A percentile compares a stretch with the other conserved stretches of the same genome.
Conservation (phyloP, 2,888 invertebrate genomes). For the Timandra comae region DNA sequence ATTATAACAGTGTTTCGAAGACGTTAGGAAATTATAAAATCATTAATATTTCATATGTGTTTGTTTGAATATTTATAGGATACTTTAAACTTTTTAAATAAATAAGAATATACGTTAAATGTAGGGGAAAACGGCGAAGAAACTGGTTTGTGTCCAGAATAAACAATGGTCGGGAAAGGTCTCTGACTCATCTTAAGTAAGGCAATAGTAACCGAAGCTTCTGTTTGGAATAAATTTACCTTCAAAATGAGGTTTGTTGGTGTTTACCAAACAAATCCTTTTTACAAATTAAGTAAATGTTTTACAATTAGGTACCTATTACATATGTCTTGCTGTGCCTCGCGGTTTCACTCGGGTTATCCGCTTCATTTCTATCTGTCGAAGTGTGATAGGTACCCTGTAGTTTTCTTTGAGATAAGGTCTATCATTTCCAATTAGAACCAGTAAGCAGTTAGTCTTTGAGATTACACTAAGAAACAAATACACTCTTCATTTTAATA, state of each 20-base stretch:
- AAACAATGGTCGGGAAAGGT: conserved; percentile 63
- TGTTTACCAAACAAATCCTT: conserved; percentile 34
- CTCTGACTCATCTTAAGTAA: conserved; percentile 61
- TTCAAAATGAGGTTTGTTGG: conserved; percentile 43
- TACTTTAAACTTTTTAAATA: conserved; percentile 31
- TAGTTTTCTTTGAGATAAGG: no score
- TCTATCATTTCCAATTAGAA: no score
- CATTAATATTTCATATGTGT: conserved; percentile 32
- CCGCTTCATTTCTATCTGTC: no score
- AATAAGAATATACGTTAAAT: conserved; percentile 24
- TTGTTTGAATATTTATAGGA: conserved; percentile 49
- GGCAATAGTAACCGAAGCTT: conserved; percentile 41
- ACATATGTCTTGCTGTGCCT: no score
- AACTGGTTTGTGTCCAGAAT: conserved; percentile 57
- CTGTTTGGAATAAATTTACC: conserved; percentile 66
- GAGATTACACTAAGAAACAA: no score
- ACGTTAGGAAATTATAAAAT: conserved; percentile 31
- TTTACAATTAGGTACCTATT: no score
- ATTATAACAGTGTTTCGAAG: conserved; percentile 21
- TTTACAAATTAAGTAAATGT: no score
- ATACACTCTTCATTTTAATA: no score
- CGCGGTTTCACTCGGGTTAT: no score
- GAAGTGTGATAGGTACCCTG: no score
- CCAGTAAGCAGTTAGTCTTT: no score
- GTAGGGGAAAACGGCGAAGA: conserved; percentile 48